These are phyloP conservation scores for Erebia palarica DNA, from an alignment of 2,888 invertebrate genomes.

Conservation along the genomic window DNA sequence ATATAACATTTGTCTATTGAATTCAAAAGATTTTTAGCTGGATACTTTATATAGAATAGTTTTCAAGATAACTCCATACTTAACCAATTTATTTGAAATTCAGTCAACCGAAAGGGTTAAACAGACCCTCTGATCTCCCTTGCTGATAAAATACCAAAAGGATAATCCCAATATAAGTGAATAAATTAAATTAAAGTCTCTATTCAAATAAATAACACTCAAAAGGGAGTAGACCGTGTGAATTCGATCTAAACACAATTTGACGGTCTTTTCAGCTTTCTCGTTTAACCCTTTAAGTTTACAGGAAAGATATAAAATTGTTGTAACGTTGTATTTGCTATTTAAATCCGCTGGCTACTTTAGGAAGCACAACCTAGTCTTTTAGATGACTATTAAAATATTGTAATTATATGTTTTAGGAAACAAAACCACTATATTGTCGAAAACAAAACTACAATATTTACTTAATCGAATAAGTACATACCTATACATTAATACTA, in stretches of 20 bases:
- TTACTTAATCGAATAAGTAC: no score
- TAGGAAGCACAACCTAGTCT: no score
- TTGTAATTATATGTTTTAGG: no score
- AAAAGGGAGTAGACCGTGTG: slow-evolving; percentile 29
- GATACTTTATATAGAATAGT: slow-evolving; percentile 8
- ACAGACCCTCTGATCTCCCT: slow-evolving; percentile 35
- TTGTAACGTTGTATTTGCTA: no score
- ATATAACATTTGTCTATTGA: background rate
- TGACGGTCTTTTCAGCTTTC: slow-evolving; percentile 13
- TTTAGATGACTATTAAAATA: no score
- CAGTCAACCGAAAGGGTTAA: slow-evolving; percentile 30
- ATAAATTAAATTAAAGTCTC: slow-evolving; percentile 36
- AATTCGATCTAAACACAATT: slow-evolving; percentile 25
- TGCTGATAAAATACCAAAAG: slow-evolving; percentile 36
- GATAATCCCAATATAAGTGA: slow-evolving; percentile 38
- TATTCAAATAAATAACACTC: slow-evolving; percentile 25
- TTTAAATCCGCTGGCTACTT: no score
- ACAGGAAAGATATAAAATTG: no score
- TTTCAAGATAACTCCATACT: slow-evolving; percentile 8
- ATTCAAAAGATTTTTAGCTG: background rate
- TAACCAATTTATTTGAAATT: slow-evolving; percentile 26
- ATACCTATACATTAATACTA: no score
- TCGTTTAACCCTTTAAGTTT: slow-evolving; percentile 5
- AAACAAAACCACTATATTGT: no score
- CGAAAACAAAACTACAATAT: no score